Conservation (phyloP, 2,888 invertebrate species). For the Atrina japonica region DNA sequence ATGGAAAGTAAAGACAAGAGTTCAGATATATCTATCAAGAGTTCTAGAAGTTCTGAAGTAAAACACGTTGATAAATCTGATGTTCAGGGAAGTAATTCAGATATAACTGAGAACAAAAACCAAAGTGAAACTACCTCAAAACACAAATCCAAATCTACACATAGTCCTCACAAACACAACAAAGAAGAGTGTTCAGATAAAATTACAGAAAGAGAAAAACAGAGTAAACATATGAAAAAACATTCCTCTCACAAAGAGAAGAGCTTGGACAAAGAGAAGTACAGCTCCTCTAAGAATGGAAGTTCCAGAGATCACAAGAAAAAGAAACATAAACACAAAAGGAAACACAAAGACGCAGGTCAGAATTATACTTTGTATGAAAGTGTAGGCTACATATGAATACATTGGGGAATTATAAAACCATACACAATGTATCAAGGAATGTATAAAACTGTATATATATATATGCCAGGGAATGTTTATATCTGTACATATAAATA, state of each 20-base stretch:
- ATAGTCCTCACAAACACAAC: slow-evolving; percentile 8
- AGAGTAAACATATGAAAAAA: too few relatives aligned
- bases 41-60: slow-evolving; percentile 1
- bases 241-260: slow-evolving; percentile 1
- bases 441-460: too few relatives aligned
- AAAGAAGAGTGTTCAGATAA: too few relatives aligned
- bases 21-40: too few relatives aligned
- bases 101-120: too few relatives aligned
- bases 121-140: neutral
- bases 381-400: neutral
- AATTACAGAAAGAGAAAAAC: too few relatives aligned
- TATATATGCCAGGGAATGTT: too few relatives aligned
- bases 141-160: slow-evolving; percentile 23
- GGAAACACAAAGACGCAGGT: slow-evolving; percentile 69
- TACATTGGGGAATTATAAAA: neutral
- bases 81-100: too few relatives aligned
- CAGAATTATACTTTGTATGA: slow-evolving; percentile 32
- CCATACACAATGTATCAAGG: too few relatives aligned
- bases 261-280: neutral
- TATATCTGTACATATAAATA: too few relatives aligned
- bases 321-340: slow-evolving; percentile 54
- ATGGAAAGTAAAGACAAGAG: slow-evolving; percentile 31
- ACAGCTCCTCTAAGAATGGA: slow-evolving; percentile 1
- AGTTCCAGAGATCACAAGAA: slow-evolving; percentile 4
- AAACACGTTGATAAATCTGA: too few relatives aligned